Conservation (phyloP, 2,797 vertebrate species). For the Forpus xanthops region DNA sequence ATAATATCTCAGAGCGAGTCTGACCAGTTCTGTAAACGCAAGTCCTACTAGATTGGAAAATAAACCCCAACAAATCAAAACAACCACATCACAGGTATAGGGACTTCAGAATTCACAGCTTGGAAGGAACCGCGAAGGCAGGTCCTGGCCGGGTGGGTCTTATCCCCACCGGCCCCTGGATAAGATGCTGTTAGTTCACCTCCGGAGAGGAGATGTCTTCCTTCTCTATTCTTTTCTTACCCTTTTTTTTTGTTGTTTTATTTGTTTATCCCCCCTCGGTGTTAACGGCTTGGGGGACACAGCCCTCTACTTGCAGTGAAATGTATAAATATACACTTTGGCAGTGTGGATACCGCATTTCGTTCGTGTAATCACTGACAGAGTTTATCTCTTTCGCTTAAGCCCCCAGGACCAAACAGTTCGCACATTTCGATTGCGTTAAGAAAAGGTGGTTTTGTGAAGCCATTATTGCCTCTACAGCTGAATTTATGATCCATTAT, state of each 20-base stretch:
- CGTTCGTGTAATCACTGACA: not conserved
- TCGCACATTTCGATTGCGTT: not conserved
- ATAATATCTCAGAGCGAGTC: constrained; percentile 22
- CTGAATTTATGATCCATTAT: not conserved
- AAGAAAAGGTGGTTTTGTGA: not conserved
- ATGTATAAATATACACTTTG: not conserved
- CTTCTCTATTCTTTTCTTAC: not conserved
- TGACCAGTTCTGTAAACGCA: constrained; percentile 1
- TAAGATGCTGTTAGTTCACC: not conserved
- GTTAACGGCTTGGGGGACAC: not conserved
- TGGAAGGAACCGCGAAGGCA: not conserved
- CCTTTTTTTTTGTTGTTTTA: not conserved
- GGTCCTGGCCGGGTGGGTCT: not conserved
- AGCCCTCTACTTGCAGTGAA: not conserved
- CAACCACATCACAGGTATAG: constrained; percentile 48
- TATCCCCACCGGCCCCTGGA: not conserved
- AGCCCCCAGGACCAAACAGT: not conserved
- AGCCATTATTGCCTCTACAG: not conserved
- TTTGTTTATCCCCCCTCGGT: not conserved
- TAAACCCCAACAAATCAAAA: constrained; percentile 18
- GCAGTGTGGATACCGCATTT: not conserved
- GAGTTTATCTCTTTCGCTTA: not conserved
- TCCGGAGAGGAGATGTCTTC: not conserved
- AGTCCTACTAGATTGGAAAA: not conserved
- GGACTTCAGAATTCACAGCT: constrained; percentile 7